A percentile compares a stretch with the other conserved stretches of the same genome.
Conservation (phyloP, 2,888 invertebrate genomes). For the Limenitis camilla region DNA sequence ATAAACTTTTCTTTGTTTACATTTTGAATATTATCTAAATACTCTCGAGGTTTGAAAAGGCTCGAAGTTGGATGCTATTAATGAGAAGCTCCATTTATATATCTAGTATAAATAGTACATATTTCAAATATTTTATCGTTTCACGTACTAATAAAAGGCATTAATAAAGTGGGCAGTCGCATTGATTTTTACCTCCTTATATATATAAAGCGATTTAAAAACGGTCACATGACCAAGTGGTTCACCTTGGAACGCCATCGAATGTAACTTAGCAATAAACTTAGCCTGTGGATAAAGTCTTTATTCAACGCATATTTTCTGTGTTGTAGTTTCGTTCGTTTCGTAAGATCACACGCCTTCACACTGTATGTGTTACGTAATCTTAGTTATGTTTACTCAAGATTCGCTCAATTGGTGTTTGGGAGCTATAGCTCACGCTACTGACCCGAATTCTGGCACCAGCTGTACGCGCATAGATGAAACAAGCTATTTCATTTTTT, state of each 20-base stretch:
- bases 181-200: slow-evolving; percentile 3
- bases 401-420: slow-evolving; percentile 51
- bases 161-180: neutral
- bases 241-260: slow-evolving; percentile 49
- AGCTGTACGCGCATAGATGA: slow-evolving; percentile 41
- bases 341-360: slow-evolving; percentile 50
- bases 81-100: no score
- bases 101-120: no score
- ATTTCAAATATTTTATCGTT: no score
- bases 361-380: slow-evolving; percentile 48
- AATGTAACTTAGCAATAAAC: slow-evolving; percentile 23
- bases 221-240: slow-evolving; percentile 42
- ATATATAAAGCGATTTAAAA: slow-evolving; percentile 21
- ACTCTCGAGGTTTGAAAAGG: no score
- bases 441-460: slow-evolving; percentile 62
- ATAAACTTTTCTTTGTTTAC: no score
- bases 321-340: slow-evolving; percentile 45
- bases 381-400: slow-evolving; percentile 54
- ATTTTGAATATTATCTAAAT: no score
- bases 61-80: no score
- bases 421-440: slow-evolving; percentile 53
- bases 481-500: slow-evolving; percentile 25
- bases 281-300: slow-evolving; percentile 43
- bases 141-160: no score
- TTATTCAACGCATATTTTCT: slow-evolving; percentile 45